Conservation (phyloP, 2,113 vertebrate genomes). For the Picathartes gymnocephalus region DNA sequence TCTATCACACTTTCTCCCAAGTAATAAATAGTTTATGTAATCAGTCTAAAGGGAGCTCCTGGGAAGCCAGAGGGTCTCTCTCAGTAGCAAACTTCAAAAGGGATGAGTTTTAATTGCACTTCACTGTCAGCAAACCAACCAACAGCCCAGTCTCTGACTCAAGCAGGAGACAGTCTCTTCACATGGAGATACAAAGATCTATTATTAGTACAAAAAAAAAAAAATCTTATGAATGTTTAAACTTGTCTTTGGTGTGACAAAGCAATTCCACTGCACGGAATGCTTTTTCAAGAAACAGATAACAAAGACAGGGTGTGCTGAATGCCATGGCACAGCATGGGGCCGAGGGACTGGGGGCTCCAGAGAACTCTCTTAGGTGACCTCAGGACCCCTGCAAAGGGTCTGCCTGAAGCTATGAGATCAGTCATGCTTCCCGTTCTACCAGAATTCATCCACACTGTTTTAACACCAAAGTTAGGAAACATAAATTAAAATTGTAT, state of each 20-base stretch:
- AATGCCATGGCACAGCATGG: accelerated
- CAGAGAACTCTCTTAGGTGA: neutral
- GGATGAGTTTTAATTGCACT: conserved; percentile 21
- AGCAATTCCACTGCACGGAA: neutral
- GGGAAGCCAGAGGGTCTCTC: neutral
- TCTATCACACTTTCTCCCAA: neutral
- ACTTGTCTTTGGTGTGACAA: neutral
- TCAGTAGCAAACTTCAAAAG: conserved; percentile 26
- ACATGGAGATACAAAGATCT: neutral
- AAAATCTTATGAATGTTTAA: neutral
- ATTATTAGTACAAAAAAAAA: neutral
- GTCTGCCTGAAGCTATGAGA: neutral
- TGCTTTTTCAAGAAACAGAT: neutral
- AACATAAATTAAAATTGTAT: neutral
- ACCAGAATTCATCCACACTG: neutral
- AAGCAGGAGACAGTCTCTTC: neutral
- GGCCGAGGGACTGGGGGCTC: neutral
- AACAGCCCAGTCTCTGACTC: neutral
- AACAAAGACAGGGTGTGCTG: neutral
- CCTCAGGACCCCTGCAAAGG: neutral
- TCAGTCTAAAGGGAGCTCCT: neutral
- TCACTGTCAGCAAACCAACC: conserved; percentile 33
- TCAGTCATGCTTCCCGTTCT: accelerated
- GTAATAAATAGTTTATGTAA: neutral
- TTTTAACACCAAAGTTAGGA: neutral